phyloP scores from a whole-genome alignment of 2,888 invertebrate genomes.

The Copidosoma aretas region DNA sequence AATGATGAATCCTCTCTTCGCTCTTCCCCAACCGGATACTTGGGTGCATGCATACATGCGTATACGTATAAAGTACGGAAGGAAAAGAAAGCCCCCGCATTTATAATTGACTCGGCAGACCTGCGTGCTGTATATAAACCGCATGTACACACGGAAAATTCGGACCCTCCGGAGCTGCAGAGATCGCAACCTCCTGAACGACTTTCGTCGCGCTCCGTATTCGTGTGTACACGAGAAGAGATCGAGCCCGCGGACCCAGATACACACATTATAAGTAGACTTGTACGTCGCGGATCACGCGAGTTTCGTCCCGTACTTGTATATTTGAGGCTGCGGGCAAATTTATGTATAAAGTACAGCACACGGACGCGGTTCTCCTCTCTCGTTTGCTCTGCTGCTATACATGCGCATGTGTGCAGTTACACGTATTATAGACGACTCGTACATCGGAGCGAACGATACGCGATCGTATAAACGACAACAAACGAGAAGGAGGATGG shows the following conservation, averaged over 20 bases:
- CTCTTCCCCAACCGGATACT: no score
- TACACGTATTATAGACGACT: no score
- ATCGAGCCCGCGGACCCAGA: background rate
- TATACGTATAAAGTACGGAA: background rate
- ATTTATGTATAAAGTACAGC: background rate
- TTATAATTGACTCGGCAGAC: background rate
- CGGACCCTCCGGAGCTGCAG: background rate
- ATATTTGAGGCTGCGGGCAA: background rate
- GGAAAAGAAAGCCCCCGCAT: background rate
- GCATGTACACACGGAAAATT: constrained; percentile 27
- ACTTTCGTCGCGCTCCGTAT: constrained; percentile 19
- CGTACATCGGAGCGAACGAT: constrained; percentile 2
- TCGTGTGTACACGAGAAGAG: background rate
- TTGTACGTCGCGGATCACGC: no score
- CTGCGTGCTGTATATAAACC: background rate
- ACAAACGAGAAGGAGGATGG: background rate
- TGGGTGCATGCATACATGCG: no score
- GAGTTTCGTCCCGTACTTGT: background rate
- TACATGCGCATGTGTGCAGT: no score
- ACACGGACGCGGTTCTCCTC: background rate
- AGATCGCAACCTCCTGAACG: constrained; percentile 35
- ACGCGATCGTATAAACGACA: no score
- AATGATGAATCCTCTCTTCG: no score
- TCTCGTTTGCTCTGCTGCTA: background rate
- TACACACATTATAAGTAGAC: no score